phyloP scores from a whole-genome alignment of 1,140 invertebrate genomes.

The Antheraea pernyi region DNA sequence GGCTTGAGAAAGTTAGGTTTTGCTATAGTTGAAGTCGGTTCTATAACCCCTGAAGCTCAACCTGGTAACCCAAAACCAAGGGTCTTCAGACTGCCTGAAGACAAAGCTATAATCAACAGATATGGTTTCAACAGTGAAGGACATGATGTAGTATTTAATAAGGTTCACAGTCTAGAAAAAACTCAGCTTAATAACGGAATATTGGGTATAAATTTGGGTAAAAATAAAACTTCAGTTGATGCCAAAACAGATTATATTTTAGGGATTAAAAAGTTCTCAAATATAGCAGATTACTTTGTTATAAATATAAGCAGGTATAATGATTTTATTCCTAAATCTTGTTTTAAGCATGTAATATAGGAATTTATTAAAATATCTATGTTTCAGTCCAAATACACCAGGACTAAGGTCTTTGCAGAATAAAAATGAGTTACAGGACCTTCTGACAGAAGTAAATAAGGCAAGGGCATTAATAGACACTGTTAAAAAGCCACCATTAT shows the following conservation, averaged over 20 bases:
- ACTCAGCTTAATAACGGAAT: conserved; percentile 24
- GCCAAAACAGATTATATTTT: conserved; percentile 89
- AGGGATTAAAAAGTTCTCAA: conserved; percentile 88
- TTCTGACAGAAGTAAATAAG: conserved; percentile 86
- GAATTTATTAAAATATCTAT: conserved; percentile 11
- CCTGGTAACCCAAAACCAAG: conserved; percentile 94
- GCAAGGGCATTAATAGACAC: conserved; percentile 80
- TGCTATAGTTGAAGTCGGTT: conserved; percentile 98
- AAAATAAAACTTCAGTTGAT: conserved; percentile 92
- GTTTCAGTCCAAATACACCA: conserved; percentile 94
- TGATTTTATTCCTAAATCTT: not conserved
- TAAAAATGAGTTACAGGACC: conserved; percentile 85
- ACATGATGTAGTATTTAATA: conserved; percentile 85
- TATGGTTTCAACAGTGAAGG: conserved; percentile 97
- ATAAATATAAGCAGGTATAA: conserved; percentile 90
- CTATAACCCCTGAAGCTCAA: conserved; percentile 96
- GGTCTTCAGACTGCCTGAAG: conserved; percentile 92
- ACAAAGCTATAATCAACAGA: conserved; percentile 96
- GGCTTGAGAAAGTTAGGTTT: conserved; percentile 93
- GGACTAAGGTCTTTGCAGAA: conserved; percentile 92
- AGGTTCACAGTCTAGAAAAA: conserved; percentile 81
- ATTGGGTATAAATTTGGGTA: conserved; percentile 96
- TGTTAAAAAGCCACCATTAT: conserved; percentile 83
- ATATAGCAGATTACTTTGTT: conserved; percentile 92
- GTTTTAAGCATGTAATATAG: not conserved